phyloP scores from a whole-genome alignment of 2,797 vertebrate genomes.

The Esox masquinongy region DNA sequence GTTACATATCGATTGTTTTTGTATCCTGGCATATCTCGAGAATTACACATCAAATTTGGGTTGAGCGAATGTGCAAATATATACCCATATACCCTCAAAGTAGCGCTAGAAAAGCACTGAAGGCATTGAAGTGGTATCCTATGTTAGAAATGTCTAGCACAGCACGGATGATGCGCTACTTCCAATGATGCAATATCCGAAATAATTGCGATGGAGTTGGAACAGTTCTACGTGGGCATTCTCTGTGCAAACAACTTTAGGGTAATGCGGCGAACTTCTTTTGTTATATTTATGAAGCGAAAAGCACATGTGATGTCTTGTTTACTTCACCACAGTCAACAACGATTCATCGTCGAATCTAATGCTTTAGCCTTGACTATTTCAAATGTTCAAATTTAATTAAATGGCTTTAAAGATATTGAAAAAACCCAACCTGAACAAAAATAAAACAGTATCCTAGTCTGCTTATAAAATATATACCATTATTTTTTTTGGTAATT shows the following conservation, averaged over 20 bases:
- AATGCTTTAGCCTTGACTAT: not conserved
- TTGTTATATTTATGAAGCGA: not conserved
- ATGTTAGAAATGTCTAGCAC: not conserved
- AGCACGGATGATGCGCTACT: not conserved
- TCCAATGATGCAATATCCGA: not conserved
- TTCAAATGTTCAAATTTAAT: no score
- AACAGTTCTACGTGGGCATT: not conserved
- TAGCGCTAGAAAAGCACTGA: not conserved
- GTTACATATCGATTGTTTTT: no score
- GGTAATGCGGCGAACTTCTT: not conserved
- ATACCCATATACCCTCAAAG: not conserved
- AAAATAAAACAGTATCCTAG: no score
- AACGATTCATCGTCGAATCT: not conserved
- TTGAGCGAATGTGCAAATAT: no score
- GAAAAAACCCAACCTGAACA: no score
- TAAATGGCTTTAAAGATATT: no score
- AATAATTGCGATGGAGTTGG: not conserved
- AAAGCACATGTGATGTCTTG: not conserved
- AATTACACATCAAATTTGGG: no score
- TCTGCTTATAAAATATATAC: no score
- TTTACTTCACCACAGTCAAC: not conserved
- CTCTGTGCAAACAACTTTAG: not conserved
- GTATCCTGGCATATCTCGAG: no score
- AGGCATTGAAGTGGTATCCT: not conserved
- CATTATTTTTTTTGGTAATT: no score